These are phyloP conservation scores for Alviniconcha strummeri DNA, from an alignment of 2,888 invertebrate species.

Conservation along the genomic window DNA sequence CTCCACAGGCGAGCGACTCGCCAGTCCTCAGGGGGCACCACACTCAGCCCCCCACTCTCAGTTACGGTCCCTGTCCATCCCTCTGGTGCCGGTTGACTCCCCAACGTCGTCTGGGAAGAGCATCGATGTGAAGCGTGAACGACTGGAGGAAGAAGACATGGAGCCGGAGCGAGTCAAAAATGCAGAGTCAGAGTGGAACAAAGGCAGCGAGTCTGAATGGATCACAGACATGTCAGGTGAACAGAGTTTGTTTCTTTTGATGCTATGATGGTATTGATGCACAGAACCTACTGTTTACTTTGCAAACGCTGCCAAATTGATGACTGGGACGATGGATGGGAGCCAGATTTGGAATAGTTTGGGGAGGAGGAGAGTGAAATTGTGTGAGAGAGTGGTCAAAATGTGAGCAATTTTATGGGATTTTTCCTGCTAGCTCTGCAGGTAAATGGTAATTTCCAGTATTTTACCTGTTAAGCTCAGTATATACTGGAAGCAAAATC, in stretches of 20 bases:
- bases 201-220: conserved; percentile 9
- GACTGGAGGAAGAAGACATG: background rate
- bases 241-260: background rate
- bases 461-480: too few relatives aligned
- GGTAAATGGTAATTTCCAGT: too few relatives aligned
- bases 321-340: too few relatives aligned
- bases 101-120: background rate
- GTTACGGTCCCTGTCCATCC: conserved; percentile 11
- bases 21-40: conserved; percentile 10
- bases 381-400: too few relatives aligned
- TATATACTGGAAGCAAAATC: too few relatives aligned
- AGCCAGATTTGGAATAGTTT: too few relatives aligned
- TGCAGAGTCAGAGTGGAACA: conserved; percentile 5
- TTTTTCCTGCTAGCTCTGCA: too few relatives aligned
- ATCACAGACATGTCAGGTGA: conserved; percentile 18
- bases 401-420: too few relatives aligned
- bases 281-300: too few relatives aligned
- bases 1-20: conserved; percentile 12
- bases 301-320: too few relatives aligned
- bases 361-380: too few relatives aligned
- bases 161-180: background rate
- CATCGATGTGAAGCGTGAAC: conserved; percentile 8
- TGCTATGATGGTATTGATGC: too few relatives aligned
- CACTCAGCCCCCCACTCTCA: conserved; percentile 5
- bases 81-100: conserved; percentile 19